Base-by-base conservation (phyloP, 2,797 vertebrate genomes). In the Poeciliopsis turneri region DNA sequence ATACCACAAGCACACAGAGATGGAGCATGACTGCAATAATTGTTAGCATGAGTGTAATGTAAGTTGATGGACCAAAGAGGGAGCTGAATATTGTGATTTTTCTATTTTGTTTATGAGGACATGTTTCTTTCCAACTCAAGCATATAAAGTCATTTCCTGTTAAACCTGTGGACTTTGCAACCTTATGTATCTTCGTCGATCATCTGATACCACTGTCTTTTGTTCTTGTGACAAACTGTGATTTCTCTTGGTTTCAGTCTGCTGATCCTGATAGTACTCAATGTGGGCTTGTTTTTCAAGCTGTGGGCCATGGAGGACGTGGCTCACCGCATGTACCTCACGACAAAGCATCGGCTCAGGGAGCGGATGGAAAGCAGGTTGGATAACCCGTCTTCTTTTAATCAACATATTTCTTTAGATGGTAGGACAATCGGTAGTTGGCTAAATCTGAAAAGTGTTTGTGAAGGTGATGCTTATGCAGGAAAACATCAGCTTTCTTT, bases 271-370 rank as follows among this genome's bases (percentile, higher is more conserved):
- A 96, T 96, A 4, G 46, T 97, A 86, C 90, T 99, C 93, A 99
- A 99, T 75, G 88, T 99, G 90, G 97, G 95, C 5, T 93, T 99
- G 83, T 98, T 99, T 90, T 92, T 98, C 74, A 99, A 99, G 88
- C 86, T 99, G 81, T 98, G 97, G 90, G 97, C 97, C 78, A 99
- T 99, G 94, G 98, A 99, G 89, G 95, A 97, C n/a, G 95, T 98
- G 5, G 97, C 97, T 76, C 97, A 99, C 59, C 97, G 92, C 49
- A 95, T 97, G 92, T 97, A 97, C 79, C 88, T 96, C 41, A 95
- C 82, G 85, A 94, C 95, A 41, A 96, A 94, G 86, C 92, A 95
- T 16, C 93, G 93, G 1, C 86, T 97, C 85, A 96, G 95, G 86
- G 96, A 97, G 86, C 94, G 94, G 84, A 93, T 79, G 30, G 94